A percentile compares a stretch with the other conserved stretches of the same genome.
Evolutionary conservation across 2,113 vertebrate genomes (phyloP).

Genomic region (Corythornis cristatus): DNA sequence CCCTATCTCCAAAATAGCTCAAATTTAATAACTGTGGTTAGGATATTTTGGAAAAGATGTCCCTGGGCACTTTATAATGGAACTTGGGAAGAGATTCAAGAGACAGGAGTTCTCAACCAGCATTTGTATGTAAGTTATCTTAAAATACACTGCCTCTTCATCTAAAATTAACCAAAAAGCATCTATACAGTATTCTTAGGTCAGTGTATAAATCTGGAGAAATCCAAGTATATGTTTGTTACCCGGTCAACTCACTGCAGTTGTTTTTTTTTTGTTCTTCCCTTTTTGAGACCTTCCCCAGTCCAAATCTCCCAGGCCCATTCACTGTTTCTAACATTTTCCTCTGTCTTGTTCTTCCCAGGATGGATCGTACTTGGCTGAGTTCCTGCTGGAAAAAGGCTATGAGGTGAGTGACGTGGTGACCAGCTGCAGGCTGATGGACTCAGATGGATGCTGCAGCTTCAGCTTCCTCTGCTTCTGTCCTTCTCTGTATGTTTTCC

Average conservation of each 20-base stretch:
- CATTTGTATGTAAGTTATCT: not conserved
- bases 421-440: constrained; percentile 76
- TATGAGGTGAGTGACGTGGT: constrained; percentile 91
- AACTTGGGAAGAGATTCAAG: constrained; percentile 7
- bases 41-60: constrained; percentile 18
- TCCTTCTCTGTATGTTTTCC: constrained; percentile 83
- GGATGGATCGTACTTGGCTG: constrained; percentile 99
- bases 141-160: not conserved
- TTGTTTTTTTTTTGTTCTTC: not conserved
- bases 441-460: constrained; percentile 61
- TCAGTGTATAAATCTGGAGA: not conserved
- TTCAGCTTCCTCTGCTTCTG: constrained; percentile 73
- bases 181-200: not conserved
- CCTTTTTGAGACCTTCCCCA: not conserved
- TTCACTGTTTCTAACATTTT: constrained; percentile 50
- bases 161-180: constrained; percentile 18
- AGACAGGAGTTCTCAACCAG: not conserved
- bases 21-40: not conserved
- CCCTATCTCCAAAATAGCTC: not conserved
- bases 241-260: not conserved
- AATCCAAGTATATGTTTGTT: not conserved
- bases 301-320: not conserved
- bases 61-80: not conserved
- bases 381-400: constrained; percentile 95
- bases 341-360: constrained; percentile 76